These are phyloP conservation scores for Diachrysia chrysitis DNA, from an alignment of 2,888 invertebrate species.

Conservation along the genomic window DNA sequence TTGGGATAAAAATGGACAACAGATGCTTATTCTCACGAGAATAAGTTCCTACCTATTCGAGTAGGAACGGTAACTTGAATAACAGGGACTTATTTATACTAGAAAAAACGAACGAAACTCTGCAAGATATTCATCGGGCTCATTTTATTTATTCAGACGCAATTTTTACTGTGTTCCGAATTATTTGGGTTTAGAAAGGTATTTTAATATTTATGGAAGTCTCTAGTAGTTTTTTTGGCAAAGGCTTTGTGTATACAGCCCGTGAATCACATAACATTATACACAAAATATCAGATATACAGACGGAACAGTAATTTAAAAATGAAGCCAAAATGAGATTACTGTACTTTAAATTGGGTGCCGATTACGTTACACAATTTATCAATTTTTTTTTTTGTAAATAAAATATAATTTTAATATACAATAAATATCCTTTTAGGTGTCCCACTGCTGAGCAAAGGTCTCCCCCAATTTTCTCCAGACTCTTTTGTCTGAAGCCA, in stretches of 20 bases:
- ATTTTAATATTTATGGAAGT: not conserved
- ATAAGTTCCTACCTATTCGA: not conserved
- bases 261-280: not conserved
- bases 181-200: not conserved
- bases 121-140: not conserved
- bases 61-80: not conserved
- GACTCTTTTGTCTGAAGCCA: too few relatives aligned
- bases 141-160: not conserved
- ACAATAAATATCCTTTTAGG: too few relatives aligned
- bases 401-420: too few relatives aligned
- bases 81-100: slow-evolving; percentile 5
- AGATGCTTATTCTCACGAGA: slow-evolving; percentile 10
- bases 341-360: too few relatives aligned
- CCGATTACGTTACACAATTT: too few relatives aligned
- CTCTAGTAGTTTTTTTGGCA: not conserved
- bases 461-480: too few relatives aligned
- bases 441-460: too few relatives aligned
- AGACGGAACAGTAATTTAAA: too few relatives aligned
- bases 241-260: not conserved
- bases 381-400: too few relatives aligned
- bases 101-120: not conserved
- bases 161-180: not conserved
- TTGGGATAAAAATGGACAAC: not conserved
- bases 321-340: too few relatives aligned
- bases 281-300: too few relatives aligned